phyloP scores from a whole-genome alignment of 37 sponge, comb jelly and placozoan genomes.

The Ephydatia muelleri region DNA sequence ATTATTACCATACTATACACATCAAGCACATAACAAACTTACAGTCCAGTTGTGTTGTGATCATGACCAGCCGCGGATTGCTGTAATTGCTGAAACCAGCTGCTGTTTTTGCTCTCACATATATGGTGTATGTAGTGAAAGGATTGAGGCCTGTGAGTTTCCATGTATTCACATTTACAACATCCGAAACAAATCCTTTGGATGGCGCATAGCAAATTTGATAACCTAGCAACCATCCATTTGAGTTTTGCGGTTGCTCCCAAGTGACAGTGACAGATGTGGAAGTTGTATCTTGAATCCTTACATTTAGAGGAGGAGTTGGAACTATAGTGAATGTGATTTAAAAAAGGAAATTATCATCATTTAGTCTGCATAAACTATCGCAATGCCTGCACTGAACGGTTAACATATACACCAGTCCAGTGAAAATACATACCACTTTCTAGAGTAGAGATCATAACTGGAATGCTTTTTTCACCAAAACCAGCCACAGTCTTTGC shows the following conservation, averaged over 20 bases:
- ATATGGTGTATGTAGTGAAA: not conserved
- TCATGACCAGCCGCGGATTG: too few species aligned
- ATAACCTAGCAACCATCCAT: not conserved
- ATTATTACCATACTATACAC: too few species aligned
- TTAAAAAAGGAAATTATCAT: not conserved
- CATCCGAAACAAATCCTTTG: not conserved
- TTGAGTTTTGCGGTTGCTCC: not conserved
- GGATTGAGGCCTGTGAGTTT: not conserved
- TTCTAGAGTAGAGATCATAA: not conserved
- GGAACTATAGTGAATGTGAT: not conserved
- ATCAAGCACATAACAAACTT: too few species aligned
- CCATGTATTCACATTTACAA: not conserved
- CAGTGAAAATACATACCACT: too few species aligned
- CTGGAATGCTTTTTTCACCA: not conserved
- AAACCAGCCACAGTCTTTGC: too few species aligned
- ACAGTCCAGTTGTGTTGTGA: too few species aligned
- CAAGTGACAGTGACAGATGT: not conserved
- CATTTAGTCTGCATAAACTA: too few species aligned
- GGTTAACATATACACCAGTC: too few species aligned
- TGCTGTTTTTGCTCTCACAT: not conserved
- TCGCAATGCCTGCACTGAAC: too few species aligned
- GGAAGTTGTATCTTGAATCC: not conserved
- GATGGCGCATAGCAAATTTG: not conserved
- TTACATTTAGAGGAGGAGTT: not conserved
- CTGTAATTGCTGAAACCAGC: not conserved